Conservation (phyloP, 2,888 invertebrate species). For the Mythimna vitellina region DNA sequence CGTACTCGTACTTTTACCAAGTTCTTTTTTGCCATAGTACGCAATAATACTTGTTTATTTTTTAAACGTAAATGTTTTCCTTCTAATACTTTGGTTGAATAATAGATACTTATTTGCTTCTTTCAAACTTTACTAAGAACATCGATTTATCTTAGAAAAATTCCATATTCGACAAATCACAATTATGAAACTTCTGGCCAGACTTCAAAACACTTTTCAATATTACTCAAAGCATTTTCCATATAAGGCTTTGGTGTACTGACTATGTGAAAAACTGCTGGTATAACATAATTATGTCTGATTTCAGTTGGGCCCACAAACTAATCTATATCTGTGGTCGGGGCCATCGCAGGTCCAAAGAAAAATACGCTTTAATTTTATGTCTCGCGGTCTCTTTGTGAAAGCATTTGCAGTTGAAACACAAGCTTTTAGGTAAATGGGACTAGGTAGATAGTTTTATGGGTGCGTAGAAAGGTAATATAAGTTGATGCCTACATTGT, state of each 20-base stretch:
- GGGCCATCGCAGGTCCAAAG: constrained; percentile 51
- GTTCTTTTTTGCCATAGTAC: neutral
- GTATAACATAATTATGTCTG: constrained; percentile 57
- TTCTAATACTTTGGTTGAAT: no score
- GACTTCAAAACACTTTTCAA: constrained; percentile 10
- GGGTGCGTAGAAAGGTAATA: constrained; percentile 36
- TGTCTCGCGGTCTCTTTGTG: constrained; percentile 34
- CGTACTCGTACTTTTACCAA: neutral
- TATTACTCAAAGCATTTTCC: constrained; percentile 18
- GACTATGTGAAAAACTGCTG: neutral
- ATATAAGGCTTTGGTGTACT: neutral
- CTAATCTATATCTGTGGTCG: neutral
- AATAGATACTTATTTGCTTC: no score
- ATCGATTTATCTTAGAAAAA: no score
- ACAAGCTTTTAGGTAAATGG: constrained; percentile 63
- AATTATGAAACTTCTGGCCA: neutral
- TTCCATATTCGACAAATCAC: neutral
- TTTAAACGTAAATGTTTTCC: no score
- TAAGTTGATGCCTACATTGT: constrained; percentile 36
- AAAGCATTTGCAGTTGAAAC: constrained; percentile 51
- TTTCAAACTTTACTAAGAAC: no score
- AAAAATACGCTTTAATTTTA: constrained; percentile 57
- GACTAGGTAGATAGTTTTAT: constrained; percentile 51
- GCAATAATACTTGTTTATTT: neutral
- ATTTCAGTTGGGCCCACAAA: constrained; percentile 34